Evolutionary conservation across 2,888 invertebrate genomes (phyloP).

Genomic region (Lasius platythorax): DNA sequence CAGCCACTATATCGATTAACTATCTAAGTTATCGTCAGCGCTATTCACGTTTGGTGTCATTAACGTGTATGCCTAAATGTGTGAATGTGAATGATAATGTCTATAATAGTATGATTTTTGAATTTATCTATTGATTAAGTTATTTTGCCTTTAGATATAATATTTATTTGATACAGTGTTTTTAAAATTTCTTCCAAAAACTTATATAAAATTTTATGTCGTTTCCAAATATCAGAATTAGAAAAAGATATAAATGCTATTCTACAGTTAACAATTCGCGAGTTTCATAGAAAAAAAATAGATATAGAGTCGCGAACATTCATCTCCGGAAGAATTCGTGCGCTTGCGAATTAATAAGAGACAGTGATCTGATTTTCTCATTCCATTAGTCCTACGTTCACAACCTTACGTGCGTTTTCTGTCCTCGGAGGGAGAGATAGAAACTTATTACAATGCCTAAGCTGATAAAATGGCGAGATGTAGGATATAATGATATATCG

Average conservation of each 20-base stretch:
- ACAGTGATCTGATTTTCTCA: neutral
- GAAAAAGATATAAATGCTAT: neutral
- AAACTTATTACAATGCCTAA: conserved; percentile 40
- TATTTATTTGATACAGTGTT: neutral
- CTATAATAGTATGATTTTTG: conserved; percentile 1
- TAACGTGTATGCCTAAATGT: neutral
- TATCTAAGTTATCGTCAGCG: conserved; percentile 45
- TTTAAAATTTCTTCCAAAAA: neutral
- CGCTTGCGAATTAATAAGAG: neutral
- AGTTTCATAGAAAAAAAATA: neutral
- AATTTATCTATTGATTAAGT: neutral
- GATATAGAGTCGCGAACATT: neutral
- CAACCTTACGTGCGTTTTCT: neutral
- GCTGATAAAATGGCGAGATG: conserved; percentile 5
- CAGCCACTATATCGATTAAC: conserved; percentile 26
- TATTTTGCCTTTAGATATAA: neutral
- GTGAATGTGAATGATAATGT: conserved; percentile 6
- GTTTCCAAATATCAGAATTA: neutral
- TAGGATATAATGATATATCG: conserved; percentile 12
- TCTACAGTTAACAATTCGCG: neutral
- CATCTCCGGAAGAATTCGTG: neutral
- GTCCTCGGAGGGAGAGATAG: neutral
- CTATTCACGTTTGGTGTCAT: neutral
- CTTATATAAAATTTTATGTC: neutral
- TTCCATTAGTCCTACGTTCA: conserved; percentile 21